A percentile compares a stretch with the other conserved stretches of the same genome.
Evolutionary conservation across 1,140 invertebrate genomes (phyloP).

Genomic region (Drosophila azteca): DNA sequence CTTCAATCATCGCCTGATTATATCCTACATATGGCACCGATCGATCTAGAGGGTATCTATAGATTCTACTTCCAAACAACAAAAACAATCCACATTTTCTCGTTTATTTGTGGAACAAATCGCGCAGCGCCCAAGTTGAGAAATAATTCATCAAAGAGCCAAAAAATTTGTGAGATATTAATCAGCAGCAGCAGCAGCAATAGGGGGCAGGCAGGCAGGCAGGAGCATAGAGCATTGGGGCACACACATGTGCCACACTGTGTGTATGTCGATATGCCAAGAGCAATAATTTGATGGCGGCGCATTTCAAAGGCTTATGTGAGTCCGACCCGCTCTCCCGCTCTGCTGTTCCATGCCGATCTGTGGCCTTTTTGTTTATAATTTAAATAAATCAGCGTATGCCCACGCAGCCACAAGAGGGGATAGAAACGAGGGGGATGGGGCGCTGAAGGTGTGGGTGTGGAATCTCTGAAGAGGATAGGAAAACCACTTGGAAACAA

Average conservation of each 20-base stretch:
- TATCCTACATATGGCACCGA: no score
- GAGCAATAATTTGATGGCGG: conserved; percentile 70
- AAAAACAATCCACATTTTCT: not conserved
- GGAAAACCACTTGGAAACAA: conserved; percentile 62
- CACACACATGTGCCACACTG: conserved; percentile 69
- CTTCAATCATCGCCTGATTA: no score
- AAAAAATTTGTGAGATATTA: conserved; percentile 75
- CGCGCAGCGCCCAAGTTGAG: conserved; percentile 53
- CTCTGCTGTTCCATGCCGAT: not conserved
- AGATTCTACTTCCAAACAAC: no score
- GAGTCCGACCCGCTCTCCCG: not conserved
- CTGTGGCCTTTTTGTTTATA: conserved; percentile 55
- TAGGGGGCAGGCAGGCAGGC: not conserved
- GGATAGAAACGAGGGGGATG: conserved; percentile 10
- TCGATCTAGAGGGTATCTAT: no score
- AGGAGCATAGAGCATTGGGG: conserved; percentile 4
- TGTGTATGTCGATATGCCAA: conserved; percentile 52
- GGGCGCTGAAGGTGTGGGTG: conserved; percentile 24
- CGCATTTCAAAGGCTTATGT: conserved; percentile 59
- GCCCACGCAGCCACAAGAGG: conserved; percentile 55
- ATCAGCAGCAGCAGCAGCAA: conserved; percentile 39
- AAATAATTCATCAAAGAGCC: conserved; percentile 76
- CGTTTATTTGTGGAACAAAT: conserved; percentile 50
- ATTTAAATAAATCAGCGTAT: conserved; percentile 61
- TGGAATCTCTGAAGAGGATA: conserved; percentile 7